These are phyloP conservation scores for Cryptus armator DNA, from an alignment of 2,888 invertebrate genomes.

Conservation along the genomic window DNA sequence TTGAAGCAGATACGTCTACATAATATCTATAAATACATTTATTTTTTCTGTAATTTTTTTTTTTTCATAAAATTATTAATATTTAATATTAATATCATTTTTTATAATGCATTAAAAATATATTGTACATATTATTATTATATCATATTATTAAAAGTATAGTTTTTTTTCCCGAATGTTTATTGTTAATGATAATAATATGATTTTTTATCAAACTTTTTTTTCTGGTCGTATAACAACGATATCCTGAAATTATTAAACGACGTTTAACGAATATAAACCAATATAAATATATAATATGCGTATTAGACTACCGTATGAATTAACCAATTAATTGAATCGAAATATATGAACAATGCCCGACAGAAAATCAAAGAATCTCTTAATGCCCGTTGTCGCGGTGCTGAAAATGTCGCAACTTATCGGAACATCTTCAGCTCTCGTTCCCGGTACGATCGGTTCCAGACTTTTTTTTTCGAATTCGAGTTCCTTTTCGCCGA, in stretches of 20 bases:
- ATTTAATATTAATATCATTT: conserved; percentile 13
- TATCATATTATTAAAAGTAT: conserved; percentile 7
- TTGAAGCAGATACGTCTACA: not conserved
- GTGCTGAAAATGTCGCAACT: conserved; percentile 68
- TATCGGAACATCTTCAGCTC: conserved; percentile 38
- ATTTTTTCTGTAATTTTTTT: not conserved
- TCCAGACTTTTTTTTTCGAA: conserved; percentile 22
- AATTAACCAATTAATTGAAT: conserved; percentile 17
- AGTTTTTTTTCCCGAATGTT: not conserved
- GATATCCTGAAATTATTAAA: conserved; percentile 3
- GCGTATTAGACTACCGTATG: not conserved
- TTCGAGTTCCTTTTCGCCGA: conserved; percentile 60
- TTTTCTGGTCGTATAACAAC: not conserved
- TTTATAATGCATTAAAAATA: not conserved
- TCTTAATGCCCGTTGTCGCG: conserved; percentile 73
- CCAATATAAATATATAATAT: conserved; percentile 20
- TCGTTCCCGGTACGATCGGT: conserved; percentile 29
- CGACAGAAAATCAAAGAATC: conserved; percentile 75
- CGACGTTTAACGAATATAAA: conserved; percentile 10
- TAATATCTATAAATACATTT: not conserved
- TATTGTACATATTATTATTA: not conserved
- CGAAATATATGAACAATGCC: conserved; percentile 71
- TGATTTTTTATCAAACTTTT: not conserved
- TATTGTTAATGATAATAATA: not conserved
- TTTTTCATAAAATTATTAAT: not conserved